Percentiles rank a stretch among this genome's conserved stretches.
phyloP scores from a whole-genome alignment of 2,113 vertebrate genomes.

The Gracilinanus agilis region DNA sequence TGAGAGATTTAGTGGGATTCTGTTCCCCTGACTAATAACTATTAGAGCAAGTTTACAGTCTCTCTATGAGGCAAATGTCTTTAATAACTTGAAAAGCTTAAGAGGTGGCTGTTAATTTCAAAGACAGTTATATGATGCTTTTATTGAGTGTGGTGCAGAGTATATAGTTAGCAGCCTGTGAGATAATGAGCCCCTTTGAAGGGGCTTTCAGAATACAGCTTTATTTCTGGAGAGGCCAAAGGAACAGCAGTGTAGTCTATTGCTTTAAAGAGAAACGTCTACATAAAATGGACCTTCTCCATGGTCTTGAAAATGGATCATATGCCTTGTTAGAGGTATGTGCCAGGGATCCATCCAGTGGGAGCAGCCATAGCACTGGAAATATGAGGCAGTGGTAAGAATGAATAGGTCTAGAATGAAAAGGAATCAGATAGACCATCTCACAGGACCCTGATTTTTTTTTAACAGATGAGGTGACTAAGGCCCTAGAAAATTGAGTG shows the following conservation, averaged over 20 bases:
- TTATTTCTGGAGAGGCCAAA: conserved; percentile 57
- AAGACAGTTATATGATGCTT: conserved; percentile 71
- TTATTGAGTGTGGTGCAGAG: conserved; percentile 68
- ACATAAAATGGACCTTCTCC: neutral
- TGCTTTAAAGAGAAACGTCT: conserved; percentile 45
- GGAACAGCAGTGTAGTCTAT: conserved; percentile 48
- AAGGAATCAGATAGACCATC: neutral
- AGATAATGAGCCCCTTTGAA: conserved; percentile 72
- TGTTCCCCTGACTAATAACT: conserved; percentile 72
- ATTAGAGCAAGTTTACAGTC: conserved; percentile 72
- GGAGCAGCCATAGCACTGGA: neutral
- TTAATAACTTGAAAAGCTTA: conserved; percentile 74
- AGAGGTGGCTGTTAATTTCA: conserved; percentile 78
- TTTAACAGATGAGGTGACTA: neutral
- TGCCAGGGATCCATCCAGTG: neutral
- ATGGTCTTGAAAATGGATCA: neutral
- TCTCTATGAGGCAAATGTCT: conserved; percentile 63
- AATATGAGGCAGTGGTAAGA: neutral
- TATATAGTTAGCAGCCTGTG: conserved; percentile 62
- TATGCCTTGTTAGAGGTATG: neutral
- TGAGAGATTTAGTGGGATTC: conserved; percentile 69
- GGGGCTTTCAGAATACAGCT: conserved; percentile 50
- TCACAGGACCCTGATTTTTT: neutral
- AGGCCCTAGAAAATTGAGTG: neutral
- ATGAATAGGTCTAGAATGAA: neutral